Base-by-base conservation (phyloP, 2,797 vertebrate genomes). In the Coreius guichenoti region DNA sequence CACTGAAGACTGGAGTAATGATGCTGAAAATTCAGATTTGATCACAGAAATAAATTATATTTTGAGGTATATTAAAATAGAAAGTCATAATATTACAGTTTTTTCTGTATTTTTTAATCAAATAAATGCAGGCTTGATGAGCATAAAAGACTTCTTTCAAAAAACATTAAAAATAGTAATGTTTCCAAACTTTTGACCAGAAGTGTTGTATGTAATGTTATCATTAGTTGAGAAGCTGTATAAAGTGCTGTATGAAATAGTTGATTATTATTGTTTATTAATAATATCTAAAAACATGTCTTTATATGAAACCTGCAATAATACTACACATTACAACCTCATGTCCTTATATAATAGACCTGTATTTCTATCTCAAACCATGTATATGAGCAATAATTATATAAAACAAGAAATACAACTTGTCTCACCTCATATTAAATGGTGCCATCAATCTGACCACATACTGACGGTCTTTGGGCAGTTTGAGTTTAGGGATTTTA, bases 401-500 rank as follows among this genome's bases (percentile, higher is more conserved):
- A 5, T 1, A 21, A 12, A 14, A 16, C 1, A 5, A 23, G 0
- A 67, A 33, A n/a, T 13, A 14, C 7, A 56, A 3, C 45, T 75
- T 11, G 26, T 80, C 94, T 89, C 90, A 98, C 97, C 98, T 96
- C 98, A 99, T 98, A 87, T 98, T 98, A 92, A 99, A 99, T 0
- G 97, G 98, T 0, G 98, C 97, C 97, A 97, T 99, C 92, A 98
- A 90, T 76, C 96, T 91, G 63, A 99, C 97, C 77, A 98, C 97
- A 91, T 99, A 99, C 89, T 99, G 97, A 12, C 97, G 94, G 89
- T 99, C 98, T 94, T 98, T 99, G 0, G 97, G 98, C 5, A 99
- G 97, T 87, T 98, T 98, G 83, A 99, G 96, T 80, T 98, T 98
- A 0, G 98, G 98, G 94, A 98, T 98, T 94, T 98, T 99, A 0